These are phyloP conservation scores for Dendroctonus valens DNA, from an alignment of 1,140 invertebrate genomes.

Conservation along the genomic window DNA sequence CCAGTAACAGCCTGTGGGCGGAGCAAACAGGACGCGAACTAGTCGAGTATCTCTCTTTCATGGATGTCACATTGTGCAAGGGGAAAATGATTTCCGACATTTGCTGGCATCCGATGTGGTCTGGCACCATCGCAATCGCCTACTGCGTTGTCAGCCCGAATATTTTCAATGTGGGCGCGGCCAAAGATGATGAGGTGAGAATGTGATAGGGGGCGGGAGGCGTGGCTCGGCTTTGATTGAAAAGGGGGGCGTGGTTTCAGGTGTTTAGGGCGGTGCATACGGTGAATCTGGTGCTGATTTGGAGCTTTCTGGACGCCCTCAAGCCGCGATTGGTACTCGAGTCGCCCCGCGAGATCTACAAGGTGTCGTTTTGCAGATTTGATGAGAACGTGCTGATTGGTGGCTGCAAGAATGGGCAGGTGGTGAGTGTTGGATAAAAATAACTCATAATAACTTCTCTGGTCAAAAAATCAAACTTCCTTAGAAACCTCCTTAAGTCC, in stretches of 20 bases:
- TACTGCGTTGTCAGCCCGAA: conserved; percentile 56
- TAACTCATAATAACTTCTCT: too few species aligned
- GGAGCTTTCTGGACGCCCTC: conserved; percentile 69
- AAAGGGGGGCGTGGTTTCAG: conserved; percentile 19
- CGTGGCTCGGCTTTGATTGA: too few species aligned
- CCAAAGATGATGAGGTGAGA: conserved; percentile 29
- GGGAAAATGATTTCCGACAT: conserved; percentile 64
- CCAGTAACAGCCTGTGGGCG: neutral
- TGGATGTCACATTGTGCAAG: conserved; percentile 58
- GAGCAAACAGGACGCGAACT: conserved; percentile 43
- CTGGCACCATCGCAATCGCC: conserved; percentile 62
- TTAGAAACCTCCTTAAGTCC: neutral
- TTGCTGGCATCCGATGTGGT: conserved; percentile 67
- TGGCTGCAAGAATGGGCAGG: conserved; percentile 70
- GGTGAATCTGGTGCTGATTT: conserved; percentile 66
- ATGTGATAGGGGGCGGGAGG: neutral
- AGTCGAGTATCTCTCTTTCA: conserved; percentile 62
- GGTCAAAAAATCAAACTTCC: too few species aligned
- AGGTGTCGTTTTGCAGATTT: conserved; percentile 65
- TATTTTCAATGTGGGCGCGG: conserved; percentile 30
- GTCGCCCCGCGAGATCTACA: conserved; percentile 62
- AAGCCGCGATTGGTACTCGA: conserved; percentile 69
- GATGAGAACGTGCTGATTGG: conserved; percentile 68
- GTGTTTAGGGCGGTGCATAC: conserved; percentile 50
- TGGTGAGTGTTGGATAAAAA: too few species aligned